Evolutionary conservation across 2,888 invertebrate genomes (phyloP), one percentile per base, ranked within the genome.

Genomic region (Dasypolia templi): DNA sequence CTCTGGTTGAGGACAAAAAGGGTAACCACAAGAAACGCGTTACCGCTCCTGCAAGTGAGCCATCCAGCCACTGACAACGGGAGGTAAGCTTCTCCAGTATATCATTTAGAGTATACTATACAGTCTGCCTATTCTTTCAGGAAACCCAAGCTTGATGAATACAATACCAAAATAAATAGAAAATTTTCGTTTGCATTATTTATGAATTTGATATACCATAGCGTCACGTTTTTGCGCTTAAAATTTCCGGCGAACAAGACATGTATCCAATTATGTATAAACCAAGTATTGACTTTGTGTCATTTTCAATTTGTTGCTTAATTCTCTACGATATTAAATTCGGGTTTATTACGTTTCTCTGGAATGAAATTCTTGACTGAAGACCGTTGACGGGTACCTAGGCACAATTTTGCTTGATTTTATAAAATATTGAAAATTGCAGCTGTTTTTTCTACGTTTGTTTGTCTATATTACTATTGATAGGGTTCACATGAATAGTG

Each of bases 271-370:
- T 79, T 83, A 63, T 11, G n/a, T 72, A 49, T 58, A 79, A 69
- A 63, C 68, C 73, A 2, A 29, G 55, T 72, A 79, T 82, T 72
- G 85, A 72, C 26, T 79, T 85, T 72, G 58, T 62, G 86, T 79
- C 83, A 68, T 79, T 72, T 71, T 64, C 83, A 82, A 82, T 78
- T 82, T 85, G 56, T 22, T 67, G 79, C 81, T 56, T 58, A 65
- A 83, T 83, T 71, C 63, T 67, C 35, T 35, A 55, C 42, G 58
- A 63, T 62, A 70, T 77, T 65, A 67, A 83, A 78, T 78, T 65
- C 26, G 1, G n/a, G 39, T 51, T 82, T 44, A 51, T 76, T 81
- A 81, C 42, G 44, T 49, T 42, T 76, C 44, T 39, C 49, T 62
- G 44, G 2, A 22, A 62, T 81, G 12, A 32, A 12, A 67, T 62